A percentile compares a stretch with the other conserved stretches of the same genome.
These are phyloP conservation scores for Triplophysa dalaica DNA, from an alignment of 2,113 vertebrate species.

Conservation along the genomic window DNA sequence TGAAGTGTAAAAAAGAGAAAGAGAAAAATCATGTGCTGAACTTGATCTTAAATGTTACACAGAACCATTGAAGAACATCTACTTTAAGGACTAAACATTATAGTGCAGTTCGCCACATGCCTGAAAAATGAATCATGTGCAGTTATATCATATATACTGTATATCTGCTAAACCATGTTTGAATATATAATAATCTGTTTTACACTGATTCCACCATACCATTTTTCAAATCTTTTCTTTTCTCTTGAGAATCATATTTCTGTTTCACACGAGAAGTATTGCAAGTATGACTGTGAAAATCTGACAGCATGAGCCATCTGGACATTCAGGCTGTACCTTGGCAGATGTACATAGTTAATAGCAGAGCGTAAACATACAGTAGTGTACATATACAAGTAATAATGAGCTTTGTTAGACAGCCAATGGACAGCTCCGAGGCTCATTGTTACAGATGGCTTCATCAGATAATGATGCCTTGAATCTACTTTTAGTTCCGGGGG, in stretches of 20 bases:
- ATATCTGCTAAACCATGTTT: not conserved
- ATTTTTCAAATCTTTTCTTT: not conserved
- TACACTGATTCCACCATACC: not conserved
- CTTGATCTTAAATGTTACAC: not conserved
- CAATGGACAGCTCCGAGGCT: conserved; percentile 41
- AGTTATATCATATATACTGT: not conserved
- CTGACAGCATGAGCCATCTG: conserved; percentile 57
- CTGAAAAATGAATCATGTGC: not conserved
- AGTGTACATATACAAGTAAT: conserved; percentile 56
- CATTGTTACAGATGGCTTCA: conserved; percentile 52
- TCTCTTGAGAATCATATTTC: not conserved
- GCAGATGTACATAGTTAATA: conserved; percentile 56
- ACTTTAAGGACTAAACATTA: not conserved
- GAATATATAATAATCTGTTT: not conserved
- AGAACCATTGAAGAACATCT: too few relatives aligned
- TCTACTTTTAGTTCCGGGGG: conserved; percentile 28
- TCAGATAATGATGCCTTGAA: conserved; percentile 17
- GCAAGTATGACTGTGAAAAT: conserved; percentile 50
- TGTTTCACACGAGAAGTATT: not conserved
- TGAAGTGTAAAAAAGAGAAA: not conserved
- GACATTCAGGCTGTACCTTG: conserved; percentile 54
- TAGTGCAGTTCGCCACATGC: not conserved
- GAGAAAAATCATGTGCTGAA: not conserved
- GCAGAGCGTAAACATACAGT: conserved; percentile 65
- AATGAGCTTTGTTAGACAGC: conserved; percentile 53